Base-by-base conservation (phyloP, 1,140 invertebrate genomes). In the Cydia fagiglandana region DNA sequence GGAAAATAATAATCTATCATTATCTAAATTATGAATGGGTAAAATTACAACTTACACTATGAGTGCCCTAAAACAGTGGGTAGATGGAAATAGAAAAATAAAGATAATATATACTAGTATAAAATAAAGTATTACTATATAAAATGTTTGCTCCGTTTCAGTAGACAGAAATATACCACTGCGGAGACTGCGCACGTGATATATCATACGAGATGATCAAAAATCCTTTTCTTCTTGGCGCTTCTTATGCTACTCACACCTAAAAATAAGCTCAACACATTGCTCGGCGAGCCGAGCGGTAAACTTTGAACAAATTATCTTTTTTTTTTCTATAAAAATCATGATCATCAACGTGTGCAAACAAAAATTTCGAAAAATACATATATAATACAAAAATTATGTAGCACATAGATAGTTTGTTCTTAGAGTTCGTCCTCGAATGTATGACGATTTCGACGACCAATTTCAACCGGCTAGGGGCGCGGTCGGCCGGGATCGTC, bases 151-250 rank as follows among this genome's bases (percentile, higher is more conserved):
- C 90, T 87, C 89, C 89, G 91, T 90, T 90, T 91, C 86, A 83
- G 87, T 88, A 84, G 88, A 84, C 77, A 78, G 74, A 61, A 80
- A 88, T 86, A 91, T 92, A 89, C 80, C 88, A 86, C 83, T 75
- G 88, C 87, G 82, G 81, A 77, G 81, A 75, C 74, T 70, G 75
- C 83, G 85, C 86, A 79, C 81, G 89, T 87, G 88, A 81, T 90
- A 91, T 88, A 87, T 89, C 77, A 79, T 79, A 78, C 81, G 82
- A 86, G 88, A 94, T 95, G 94, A 94, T 95, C 94, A 95, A 95
- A 95, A 95, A 95, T 94, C 95, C 94, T 95, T 94, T 90, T 90
- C 89, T 90, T 88, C 89, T 82, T 79, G 88, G 85, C 81, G 85
- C 86, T 75, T 81, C 79, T 91, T 87, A 93, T 88, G 90, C 91